Base-by-base conservation (phyloP, 2,113 vertebrate species). In the Emydura subglobosa region DNA sequence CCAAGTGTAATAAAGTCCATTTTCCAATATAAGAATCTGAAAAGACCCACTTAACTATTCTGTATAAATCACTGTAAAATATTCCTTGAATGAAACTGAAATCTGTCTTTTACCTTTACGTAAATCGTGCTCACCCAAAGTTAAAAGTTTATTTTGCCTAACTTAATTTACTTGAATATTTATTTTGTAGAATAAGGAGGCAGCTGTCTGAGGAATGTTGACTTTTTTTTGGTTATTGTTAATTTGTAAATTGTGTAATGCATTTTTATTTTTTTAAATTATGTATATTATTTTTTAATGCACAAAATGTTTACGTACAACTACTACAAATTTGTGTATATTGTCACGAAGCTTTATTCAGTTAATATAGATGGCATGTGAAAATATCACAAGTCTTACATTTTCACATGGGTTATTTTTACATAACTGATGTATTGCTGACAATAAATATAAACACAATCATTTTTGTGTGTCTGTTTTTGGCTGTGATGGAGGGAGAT, bases 321-420 rank as follows among this genome's bases (percentile, higher is more conserved):
- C 98, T 98, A 98, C 98, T 98, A 97, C 97, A 98, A 98, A 98
- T 99, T 98, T 98, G 97, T 98, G 98, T 98, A 98, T 98, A 98
- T 98, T 98, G 98, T 98, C 97, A 97, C 98, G 98, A 98, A 98
- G 97, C 97, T 99, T 98, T 98, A 98, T 98, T 98, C 97, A 97
- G 97, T 98, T 98, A 98, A 98, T 98, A 98, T 97, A 98, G 97
- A 98, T 95, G 96, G 97, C 96, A 93, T 98, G 98, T 98, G 98
- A 98, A 98, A 97, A 97, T 98, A 97, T 97, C 98, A 94, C 82
- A 96, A 98, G 96, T 92, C 93, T 95, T 98, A 98, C 97, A 96
- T 99, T 99, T 99, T 99, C 99, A 98, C 98, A 98, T 98, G 99
- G 97, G 98, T 98, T 99, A 98, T 99, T 99, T 99, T 98, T 99